Percentiles rank a stretch among this genome's conserved stretches.
phyloP scores from a whole-genome alignment of 2,797 vertebrate species.

The Telmatherina bonti region DNA sequence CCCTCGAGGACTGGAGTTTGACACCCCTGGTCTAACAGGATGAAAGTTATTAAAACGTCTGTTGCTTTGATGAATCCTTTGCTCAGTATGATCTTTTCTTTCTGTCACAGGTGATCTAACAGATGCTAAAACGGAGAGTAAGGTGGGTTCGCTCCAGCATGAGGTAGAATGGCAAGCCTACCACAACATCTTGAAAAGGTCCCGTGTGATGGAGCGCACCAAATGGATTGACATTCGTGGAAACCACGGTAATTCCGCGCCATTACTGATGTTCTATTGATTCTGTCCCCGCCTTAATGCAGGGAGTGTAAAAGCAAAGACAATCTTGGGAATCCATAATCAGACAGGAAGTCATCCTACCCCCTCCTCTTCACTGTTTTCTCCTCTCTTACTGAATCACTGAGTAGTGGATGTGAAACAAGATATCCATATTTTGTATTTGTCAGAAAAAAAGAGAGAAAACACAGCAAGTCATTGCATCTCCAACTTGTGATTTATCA shows the following conservation, averaged over 20 bases:
- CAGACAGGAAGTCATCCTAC: constrained; percentile 38
- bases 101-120: constrained; percentile 91
- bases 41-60: too few relatives aligned
- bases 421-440: constrained; percentile 43
- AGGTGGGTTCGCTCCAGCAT: constrained; percentile 92
- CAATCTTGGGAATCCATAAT: constrained; percentile 32
- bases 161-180: constrained; percentile 97
- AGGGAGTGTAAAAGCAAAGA: not conserved
- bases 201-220: constrained; percentile 92
- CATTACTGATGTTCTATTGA: constrained; percentile 1
- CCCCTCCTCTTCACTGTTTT: not conserved
- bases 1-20: too few relatives aligned
- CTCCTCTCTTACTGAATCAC: constrained; percentile 50
- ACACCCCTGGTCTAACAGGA: too few relatives aligned
- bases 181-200: constrained; percentile 90
- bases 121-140: constrained; percentile 92
- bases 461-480: constrained; percentile 17
- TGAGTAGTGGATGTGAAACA: constrained; percentile 59
- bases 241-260: constrained; percentile 89
- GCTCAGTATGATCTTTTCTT: not conserved
- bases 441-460: constrained; percentile 5
- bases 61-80: not conserved
- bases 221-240: constrained; percentile 97
- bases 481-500: constrained; percentile 5
- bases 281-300: not conserved